phyloP scores from a whole-genome alignment of 2,113 vertebrate species.

The Mustelus asterias region DNA sequence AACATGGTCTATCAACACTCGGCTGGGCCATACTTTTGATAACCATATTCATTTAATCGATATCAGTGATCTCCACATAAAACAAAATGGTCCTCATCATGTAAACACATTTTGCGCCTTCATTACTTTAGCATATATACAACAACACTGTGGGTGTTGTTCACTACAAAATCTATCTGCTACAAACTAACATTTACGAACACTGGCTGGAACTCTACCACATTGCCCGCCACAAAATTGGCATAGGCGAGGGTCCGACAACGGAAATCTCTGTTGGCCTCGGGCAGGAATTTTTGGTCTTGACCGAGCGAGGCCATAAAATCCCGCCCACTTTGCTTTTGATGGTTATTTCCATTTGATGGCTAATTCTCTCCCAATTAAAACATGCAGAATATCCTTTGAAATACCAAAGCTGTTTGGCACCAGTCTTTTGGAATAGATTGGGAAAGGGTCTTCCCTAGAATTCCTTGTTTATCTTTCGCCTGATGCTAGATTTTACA shows the following conservation, averaged over 20 bases:
- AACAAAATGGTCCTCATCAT: neutral
- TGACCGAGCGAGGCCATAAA: too few species aligned
- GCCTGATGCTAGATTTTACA: too few species aligned
- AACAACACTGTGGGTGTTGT: neutral
- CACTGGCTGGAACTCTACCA: neutral
- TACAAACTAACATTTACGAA: neutral
- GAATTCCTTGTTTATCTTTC: too few species aligned
- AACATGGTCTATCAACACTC: neutral
- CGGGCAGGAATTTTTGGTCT: too few species aligned
- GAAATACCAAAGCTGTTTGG: too few species aligned
- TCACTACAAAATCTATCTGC: neutral
- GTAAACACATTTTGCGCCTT: neutral
- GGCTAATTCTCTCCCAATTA: too few species aligned
- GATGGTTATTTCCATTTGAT: neutral
- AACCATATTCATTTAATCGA: neutral
- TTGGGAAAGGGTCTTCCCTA: too few species aligned
- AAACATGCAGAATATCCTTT: too few species aligned
- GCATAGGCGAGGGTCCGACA: too few species aligned
- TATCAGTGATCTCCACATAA: neutral
- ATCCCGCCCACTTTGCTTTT: neutral
- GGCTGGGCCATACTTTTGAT: neutral
- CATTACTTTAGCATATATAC: neutral
- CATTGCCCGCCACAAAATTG: too few species aligned
- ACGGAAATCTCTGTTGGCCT: too few species aligned
- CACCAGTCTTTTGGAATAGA: too few species aligned